phyloP scores from a whole-genome alignment of 2,113 vertebrate genomes.

The Bufo gargarizans region DNA sequence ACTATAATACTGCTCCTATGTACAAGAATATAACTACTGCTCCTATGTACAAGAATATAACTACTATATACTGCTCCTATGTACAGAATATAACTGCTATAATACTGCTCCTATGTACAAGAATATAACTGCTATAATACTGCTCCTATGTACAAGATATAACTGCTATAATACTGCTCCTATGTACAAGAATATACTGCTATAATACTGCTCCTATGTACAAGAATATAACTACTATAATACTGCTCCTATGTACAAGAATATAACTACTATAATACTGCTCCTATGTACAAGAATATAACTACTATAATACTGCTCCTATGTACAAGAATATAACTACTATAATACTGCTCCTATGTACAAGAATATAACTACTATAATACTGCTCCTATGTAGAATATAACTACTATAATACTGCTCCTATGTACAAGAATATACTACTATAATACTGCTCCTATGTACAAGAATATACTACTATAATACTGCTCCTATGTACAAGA shows the following conservation, averaged over 20 bases:
- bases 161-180: not conserved
- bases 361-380: not conserved
- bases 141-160: not conserved
- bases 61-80: conserved; percentile 1
- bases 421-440: not conserved
- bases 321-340: conserved; percentile 2
- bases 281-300: not conserved
- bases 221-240: conserved; percentile 9
- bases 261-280: not conserved
- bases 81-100: not conserved
- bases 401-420: conserved; percentile 2
- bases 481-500: not conserved
- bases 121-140: conserved; percentile 3
- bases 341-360: conserved; percentile 3
- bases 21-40: conserved; percentile 9
- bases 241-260: conserved; percentile 5
- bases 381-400: not conserved
- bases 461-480: conserved; percentile 5
- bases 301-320: conserved; percentile 1
- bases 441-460: not conserved
- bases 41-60: not conserved
- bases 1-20: not conserved
- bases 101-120: not conserved
- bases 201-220: conserved; percentile 2
- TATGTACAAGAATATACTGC: conserved; percentile 2